Percentiles rank a stretch among this genome's conserved stretches.
Evolutionary conservation across 2,113 vertebrate species (phyloP).

Genomic region (Antechinus stuartii): DNA sequence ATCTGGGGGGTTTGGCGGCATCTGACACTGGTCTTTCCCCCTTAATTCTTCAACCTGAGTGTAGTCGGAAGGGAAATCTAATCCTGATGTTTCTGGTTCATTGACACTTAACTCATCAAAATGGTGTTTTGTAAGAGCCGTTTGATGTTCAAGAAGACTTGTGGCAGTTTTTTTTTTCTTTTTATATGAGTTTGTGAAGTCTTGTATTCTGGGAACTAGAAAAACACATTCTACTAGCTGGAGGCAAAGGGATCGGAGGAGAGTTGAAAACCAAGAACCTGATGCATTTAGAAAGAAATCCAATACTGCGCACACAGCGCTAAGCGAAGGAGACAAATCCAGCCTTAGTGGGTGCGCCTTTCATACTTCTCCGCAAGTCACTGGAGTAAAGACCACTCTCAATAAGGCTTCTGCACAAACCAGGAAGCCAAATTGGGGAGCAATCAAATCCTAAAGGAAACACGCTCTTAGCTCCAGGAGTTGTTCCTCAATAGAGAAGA

Average conservation of each 20-base stretch:
- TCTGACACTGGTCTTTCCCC: conserved; percentile 72
- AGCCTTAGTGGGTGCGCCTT: not conserved
- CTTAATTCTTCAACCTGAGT: conserved; percentile 78
- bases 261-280: conserved; percentile 56
- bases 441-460: not conserved
- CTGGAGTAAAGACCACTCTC: not conserved
- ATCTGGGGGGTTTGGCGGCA: conserved; percentile 79
- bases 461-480: not conserved
- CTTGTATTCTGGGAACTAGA: conserved; percentile 69
- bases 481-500: not conserved
- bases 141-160: conserved; percentile 77
- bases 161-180: conserved; percentile 50
- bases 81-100: conserved; percentile 81
- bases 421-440: not conserved
- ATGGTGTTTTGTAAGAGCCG: conserved; percentile 76
- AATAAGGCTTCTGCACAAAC: not conserved
- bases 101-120: conserved; percentile 83
- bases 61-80: conserved; percentile 80
- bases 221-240: conserved; percentile 74
- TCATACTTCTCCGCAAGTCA: not conserved
- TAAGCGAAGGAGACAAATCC: not conserved
- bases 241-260: conserved; percentile 65
- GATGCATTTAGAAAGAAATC: conserved; percentile 50
- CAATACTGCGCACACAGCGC: conserved; percentile 22
- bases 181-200: conserved; percentile 66